Evolutionary conservation across 2,888 invertebrate species (phyloP).

Genomic region (Mesoligia furuncula): DNA sequence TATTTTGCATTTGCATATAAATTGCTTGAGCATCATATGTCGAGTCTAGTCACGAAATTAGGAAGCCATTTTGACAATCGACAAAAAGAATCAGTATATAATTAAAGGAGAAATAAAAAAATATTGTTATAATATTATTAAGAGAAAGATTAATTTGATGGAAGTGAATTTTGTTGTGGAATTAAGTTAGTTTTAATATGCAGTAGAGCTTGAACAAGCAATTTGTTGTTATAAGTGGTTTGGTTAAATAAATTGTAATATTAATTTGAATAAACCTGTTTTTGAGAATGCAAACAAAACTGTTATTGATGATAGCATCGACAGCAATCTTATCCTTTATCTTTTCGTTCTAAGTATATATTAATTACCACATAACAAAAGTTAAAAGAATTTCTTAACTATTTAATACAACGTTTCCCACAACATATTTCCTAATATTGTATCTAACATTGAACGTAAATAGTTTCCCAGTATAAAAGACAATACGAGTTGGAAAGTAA

Average conservation of each 20-base stretch:
- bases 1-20: constrained; percentile 65
- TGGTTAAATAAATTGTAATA: constrained; percentile 19
- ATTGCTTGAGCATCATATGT: constrained; percentile 55
- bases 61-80: constrained; percentile 54
- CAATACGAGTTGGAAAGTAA: constrained; percentile 75
- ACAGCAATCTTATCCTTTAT: background rate
- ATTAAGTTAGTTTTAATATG: constrained; percentile 44
- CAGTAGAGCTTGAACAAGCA: constrained; percentile 36
- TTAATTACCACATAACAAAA: background rate
- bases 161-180: constrained; percentile 27
- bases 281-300: background rate
- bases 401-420: constrained; percentile 25
- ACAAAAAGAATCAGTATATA: constrained; percentile 52
- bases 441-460: constrained; percentile 41
- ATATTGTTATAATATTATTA: constrained; percentile 57
- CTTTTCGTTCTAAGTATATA: background rate
- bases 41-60: constrained; percentile 64
- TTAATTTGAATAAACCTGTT: constrained; percentile 22
- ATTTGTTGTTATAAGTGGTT: constrained; percentile 44
- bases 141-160: constrained; percentile 50
- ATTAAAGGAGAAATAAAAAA: constrained; percentile 60
- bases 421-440: constrained; percentile 29
- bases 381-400: background rate
- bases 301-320: background rate
- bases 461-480: constrained; percentile 57